These are phyloP conservation scores for Elanoides forficatus DNA, from an alignment of 2,113 vertebrate species.

Conservation along the genomic window DNA sequence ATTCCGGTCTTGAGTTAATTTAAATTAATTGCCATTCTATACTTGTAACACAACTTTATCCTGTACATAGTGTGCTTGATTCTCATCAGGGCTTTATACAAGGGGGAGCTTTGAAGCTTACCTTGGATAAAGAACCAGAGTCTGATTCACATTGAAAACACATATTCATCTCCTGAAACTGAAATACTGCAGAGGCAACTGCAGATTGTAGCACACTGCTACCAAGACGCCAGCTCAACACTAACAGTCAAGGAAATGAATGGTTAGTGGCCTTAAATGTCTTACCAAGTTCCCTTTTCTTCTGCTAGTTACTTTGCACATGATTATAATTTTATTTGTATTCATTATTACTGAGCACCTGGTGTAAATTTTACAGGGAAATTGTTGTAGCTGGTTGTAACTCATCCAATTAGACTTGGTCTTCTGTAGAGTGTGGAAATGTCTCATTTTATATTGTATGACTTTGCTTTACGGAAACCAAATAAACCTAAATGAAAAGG, in stretches of 20 bases:
- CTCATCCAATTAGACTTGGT: slow-evolving; percentile 17
- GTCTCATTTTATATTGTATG: slow-evolving; percentile 30
- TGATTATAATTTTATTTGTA: neutral
- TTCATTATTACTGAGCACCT: neutral
- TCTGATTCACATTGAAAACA: neutral
- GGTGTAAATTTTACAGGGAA: slow-evolving; percentile 22
- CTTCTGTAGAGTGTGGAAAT: slow-evolving; percentile 11
- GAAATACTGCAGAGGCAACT: neutral
- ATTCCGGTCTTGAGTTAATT: neutral
- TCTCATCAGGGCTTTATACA: neutral
- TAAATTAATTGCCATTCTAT: neutral
- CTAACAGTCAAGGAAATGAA: neutral
- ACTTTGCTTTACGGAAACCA: neutral
- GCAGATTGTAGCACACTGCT: neutral
- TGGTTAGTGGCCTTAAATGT: neutral
- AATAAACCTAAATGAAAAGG: slow-evolving; percentile 27
- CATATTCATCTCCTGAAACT: neutral
- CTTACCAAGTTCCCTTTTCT: neutral
- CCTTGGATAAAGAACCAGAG: neutral
- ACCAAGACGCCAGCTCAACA: neutral
- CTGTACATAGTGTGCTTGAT: neutral
- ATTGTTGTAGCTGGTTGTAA: neutral
- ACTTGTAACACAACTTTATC: neutral
- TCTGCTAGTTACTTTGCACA: neutral
- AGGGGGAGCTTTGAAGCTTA: neutral